Base-by-base conservation (phyloP, 2,797 vertebrate species). In the Oryzias dopingdopingensis region DNA sequence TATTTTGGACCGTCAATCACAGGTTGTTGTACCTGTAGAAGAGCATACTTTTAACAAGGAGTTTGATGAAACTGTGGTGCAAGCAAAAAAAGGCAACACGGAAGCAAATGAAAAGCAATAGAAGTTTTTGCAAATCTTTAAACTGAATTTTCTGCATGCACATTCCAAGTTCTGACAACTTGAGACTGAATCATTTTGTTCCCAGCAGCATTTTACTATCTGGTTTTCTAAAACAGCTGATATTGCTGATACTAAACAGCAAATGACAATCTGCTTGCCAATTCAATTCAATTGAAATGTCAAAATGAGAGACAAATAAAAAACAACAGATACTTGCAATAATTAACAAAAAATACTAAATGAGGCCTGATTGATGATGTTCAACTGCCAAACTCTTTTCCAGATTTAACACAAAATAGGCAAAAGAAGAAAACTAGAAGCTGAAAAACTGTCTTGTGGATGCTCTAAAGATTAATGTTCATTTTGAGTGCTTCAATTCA, bases 21-120 rank as follows among this genome's bases (percentile, higher is more conserved):
- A 37, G 8, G 46, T n/a, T 74, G 60, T 66, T 79, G 86, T 88
- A 88, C 82, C 83, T 82, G 68, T 67, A 58, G 59, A 66, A 70
- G 59, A 83, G 49, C 66, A 62, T 22, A 65, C 46, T 52, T 75
- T 69, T 85, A 60, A 59, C 57, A 73, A 59, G 62, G 55, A 47
- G 41, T 70, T 68, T 74, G 56, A 73, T 44, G 62, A 37, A 67
- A 56, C 44, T 45, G 59, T 61, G 32, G 32, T 56, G 50, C 20
- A 57, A 52, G 62, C 70, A 74, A 77, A 73, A 75, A 70, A 77
- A 77, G 59, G 70, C 56, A 50, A 32, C 32, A 37, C 4, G 12
- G 32, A 17, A 62, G 56, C 26, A 4, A 6, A 51, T n/a, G 60
- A 23, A 26, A 62, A 73, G 48, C 47, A 63, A 48, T 41, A 60